Evolutionary conservation across 2,888 invertebrate genomes (phyloP), one percentile per base, ranked within the genome.

Genomic region (Macaria notata): DNA sequence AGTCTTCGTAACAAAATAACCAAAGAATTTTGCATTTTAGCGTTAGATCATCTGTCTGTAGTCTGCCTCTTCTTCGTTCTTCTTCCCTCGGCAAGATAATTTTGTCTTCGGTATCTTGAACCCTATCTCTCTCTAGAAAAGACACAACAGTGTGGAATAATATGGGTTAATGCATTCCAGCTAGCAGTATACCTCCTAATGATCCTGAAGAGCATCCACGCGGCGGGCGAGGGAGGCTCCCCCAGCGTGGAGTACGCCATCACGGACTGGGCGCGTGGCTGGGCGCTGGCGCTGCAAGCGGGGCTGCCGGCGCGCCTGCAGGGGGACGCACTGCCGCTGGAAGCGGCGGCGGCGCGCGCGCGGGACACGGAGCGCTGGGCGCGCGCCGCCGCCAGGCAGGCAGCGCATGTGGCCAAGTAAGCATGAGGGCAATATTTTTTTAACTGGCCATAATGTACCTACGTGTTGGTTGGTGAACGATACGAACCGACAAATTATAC

Each of bases 201-300:
- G 46, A 78, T 83, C 69, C 71, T 88, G 69, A 74, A 84, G 65
- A 75, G 80, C 71, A 66, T 82, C 56, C 86, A 87, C 76, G 71
- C 75, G 62, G 62, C 56, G 9, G 81, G 79, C 45, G 80, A 75
- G 64, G 36, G 57, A 49, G 79, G 75, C 9, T 58, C 66, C 19
- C 62, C 74, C 41, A 49, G 66, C 9, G 75, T 84, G 60, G 86
- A 85, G 78, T 78, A 84, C 70, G 70, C 81, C 66, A 77, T 89
- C 68, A 85, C 86, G 66, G 88, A 88, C 79, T 89, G 89, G 89
- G 87, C 86, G 67, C 87, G 89, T 65, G 78, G 76, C 65, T 88
- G 89, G 89, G 88, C 88, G 53, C 76, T 83, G 63, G 66, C 76
- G 68, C 72, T 83, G 72, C 88, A 86, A 77, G 84, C 83, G 4